These are phyloP conservation scores for Wasmannia auropunctata DNA, from an alignment of 1,140 invertebrate genomes.

Conservation along the genomic window DNA sequence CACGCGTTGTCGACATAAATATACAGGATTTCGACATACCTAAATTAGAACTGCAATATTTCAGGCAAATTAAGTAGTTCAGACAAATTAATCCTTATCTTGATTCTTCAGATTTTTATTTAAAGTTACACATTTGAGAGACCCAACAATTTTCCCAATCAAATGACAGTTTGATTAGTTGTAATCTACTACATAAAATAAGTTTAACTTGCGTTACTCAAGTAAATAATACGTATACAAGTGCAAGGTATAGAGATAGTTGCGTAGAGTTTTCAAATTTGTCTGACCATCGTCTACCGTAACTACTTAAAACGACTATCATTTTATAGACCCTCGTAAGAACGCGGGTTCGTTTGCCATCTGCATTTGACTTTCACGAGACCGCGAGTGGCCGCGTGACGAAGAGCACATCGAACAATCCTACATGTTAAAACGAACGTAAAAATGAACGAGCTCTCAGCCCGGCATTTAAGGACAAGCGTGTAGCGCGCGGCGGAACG, in stretches of 20 bases:
- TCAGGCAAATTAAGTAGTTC: not conserved
- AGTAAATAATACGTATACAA: not conserved
- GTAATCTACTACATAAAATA: not conserved
- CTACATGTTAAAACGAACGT: not conserved
- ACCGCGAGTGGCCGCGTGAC: not conserved
- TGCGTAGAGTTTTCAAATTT: slow-evolving; percentile 10
- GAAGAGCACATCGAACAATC: not conserved
- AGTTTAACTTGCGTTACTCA: not conserved
- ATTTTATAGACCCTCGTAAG: not conserved
- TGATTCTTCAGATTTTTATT: not conserved
- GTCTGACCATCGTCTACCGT: slow-evolving; percentile 16
- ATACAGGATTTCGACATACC: not conserved
- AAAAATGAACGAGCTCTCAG: not conserved
- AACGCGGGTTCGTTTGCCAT: not conserved
- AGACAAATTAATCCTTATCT: too few relatives aligned
- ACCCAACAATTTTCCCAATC: not conserved
- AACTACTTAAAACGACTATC: slow-evolving; percentile 27
- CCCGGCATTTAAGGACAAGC: slow-evolving; percentile 4
- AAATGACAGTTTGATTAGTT: not conserved
- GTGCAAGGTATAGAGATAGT: too few relatives aligned
- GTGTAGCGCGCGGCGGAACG: slow-evolving; percentile 15
- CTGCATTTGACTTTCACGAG: not conserved
- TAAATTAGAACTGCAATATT: not conserved
- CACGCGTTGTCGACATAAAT: not conserved
- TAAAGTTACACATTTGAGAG: not conserved